Base-by-base conservation (phyloP, 2,888 invertebrate genomes). In the Dryadula phaetusa region DNA sequence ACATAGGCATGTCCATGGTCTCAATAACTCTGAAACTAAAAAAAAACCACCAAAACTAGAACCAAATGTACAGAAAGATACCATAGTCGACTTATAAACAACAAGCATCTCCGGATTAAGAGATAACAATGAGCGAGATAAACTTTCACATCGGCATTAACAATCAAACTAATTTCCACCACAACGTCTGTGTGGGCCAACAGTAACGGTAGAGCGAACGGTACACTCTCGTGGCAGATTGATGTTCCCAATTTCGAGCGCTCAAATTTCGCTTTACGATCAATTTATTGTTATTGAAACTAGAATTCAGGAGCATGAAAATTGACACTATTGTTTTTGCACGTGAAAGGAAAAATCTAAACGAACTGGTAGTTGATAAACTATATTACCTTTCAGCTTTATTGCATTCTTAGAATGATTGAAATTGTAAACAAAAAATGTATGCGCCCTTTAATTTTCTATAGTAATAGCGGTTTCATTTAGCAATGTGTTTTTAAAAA, bases 141-240 rank as follows among this genome's bases (percentile, higher is more conserved):
- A 60, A 60, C 44, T 60, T 44, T 60, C 58, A 28, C 58, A 28
- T 42, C 14, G 28, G 28, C 25, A 64, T 46, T 53, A 54, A 60
- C n/a, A 32, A 47, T 20, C 46, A 16, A 34, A 49, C 44, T 54
- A 67, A 64, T 64, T 54, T 53, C 44, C 44, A 8, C 20, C 25
- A 34, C 32, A 42, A 28, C 18, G 42, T 42, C 25, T 46, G 60
- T 61, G 67, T 64, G 67, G 60, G 64, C 60, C 70, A 70, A 70
- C 71, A 68, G 71, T 73, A 74, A 72, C 73, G 70, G 68, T 73
- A 69, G 70, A 73, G 49, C 42, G 60, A 73, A 70, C 71, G 69
- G 71, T 69, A 56, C 47, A 46, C 54, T 62, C 65, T 61, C 61
- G 63, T 64, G 62, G 61, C 56, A 66, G 69, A 71, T 70, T 68